Evolutionary conservation across 2,888 invertebrate species (phyloP), one percentile per base, ranked within the genome.

Genomic region (Microdon myrmicae): DNA sequence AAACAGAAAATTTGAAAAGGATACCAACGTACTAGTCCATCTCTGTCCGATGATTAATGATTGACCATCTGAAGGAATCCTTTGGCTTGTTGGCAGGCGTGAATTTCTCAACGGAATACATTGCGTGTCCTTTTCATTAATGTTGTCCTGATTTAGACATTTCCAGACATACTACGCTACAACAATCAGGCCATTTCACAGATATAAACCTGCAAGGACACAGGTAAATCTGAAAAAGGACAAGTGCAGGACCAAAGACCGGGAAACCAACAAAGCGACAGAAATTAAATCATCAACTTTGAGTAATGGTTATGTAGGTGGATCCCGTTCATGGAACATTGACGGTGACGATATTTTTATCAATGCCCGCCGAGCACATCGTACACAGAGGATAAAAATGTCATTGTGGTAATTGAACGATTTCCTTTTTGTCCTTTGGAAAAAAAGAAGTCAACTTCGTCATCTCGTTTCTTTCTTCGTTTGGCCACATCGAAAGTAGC

Each of bases 371-470:
- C n/a, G n/a, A n/a, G n/a, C n/a, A 25, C 58, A 45, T 58, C 49
- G 38, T 31, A 12, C 20, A 12, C 44, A 51, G 37, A 58, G 58
- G 58, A 64, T 64, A 53, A 51, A 53, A 64, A 43, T 64, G 56
- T 64, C 64, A 43, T 48, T 64, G 56, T 48, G 64, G 58, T 64
- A 64, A 64, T 58, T 64, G 64, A 64, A 51, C 53, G 58, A 64
- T 58, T 58, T 64, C 53, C 64, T 64, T 44, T 45, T 47, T 44
- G 13, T 9, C 19, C 29, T 53, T 47, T 31, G 29, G 20, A n/a
- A 17, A 28, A 64, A 58, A 58, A n/a, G n/a, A n/a, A 64, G 58
- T 32, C 48, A 35, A 47, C 43, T 51, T 64, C 37, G 38, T 31
- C 29, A 39, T 29, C 23, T 26, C 22, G 34, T 44, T 9, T 53